Evolutionary conservation across 2,797 vertebrate genomes (phyloP), one percentile per base, ranked within the genome.

Genomic region (Eulemur rubriventer): DNA sequence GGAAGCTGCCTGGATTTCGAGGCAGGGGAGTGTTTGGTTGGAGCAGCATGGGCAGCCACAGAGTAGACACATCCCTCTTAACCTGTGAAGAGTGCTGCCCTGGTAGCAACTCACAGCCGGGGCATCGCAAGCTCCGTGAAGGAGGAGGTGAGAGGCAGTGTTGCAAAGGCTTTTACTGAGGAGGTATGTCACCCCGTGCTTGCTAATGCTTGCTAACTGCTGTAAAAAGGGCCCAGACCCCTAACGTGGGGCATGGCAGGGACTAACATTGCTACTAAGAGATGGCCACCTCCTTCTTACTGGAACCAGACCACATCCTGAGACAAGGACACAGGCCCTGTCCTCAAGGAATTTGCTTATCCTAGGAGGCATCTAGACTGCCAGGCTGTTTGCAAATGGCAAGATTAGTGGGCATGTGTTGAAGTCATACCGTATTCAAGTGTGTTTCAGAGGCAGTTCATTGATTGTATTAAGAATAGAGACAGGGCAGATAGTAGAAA

Each of bases 261-360:
- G 18, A 80, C 86, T 48, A 28, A 14, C 2, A 9, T 4, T 75
- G 72, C 78, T 88, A 20, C 43, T 61, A 16, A 83, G 63, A 95
- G 26, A 20, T 75, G 59, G 6, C 41, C 7, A 0, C 0, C 0
- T 24, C 46, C 48, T 33, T 82, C 46, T n/a, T 80, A 8, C 38
- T 52, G 6, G 26, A 48, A 43, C 57, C 30, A 35, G 7, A 13
- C n/a, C 22, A 26, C 30, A 55, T 61, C 43, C 46, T 59, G 22
- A n/a, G 59, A 46, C 11, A 63, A 22, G 59, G 59, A 46, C 18
- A 9, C 2, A 67, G n/a, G 38, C 67, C 41, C 30, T 69, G 18
- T 81, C 70, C 88, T 95, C 73, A n/a, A 9, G 55, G n/a, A 59
- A 76, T 70, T 43, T 9, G 10, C 26, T 69, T 83, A 57, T 46